Conservation (phyloP, 2,888 invertebrate species). For the Myopa tessellatipennis region DNA sequence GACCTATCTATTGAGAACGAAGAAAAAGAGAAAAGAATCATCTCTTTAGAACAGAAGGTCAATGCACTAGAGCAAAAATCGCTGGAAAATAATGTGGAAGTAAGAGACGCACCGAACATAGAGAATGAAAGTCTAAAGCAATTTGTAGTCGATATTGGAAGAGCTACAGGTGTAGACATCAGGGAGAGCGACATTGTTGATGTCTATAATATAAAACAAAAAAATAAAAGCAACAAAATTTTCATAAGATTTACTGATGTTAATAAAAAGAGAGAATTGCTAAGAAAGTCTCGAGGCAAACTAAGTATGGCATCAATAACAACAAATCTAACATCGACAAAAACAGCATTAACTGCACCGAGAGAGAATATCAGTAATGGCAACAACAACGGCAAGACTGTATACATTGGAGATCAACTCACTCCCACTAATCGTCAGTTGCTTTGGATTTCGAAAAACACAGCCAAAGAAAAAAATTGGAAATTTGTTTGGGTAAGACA, state of each 20-base stretch:
- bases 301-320: not conserved
- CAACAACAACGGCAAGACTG: not conserved
- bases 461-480: not conserved
- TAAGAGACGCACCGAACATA: not conserved
- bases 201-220: slow-evolving; percentile 8
- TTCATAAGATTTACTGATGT: not conserved
- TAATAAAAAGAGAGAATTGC: not conserved
- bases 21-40: slow-evolving; percentile 7
- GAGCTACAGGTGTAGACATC: not conserved
- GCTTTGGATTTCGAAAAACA: slow-evolving; percentile 2
- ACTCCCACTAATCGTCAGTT: not conserved
- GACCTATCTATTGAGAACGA: not conserved
- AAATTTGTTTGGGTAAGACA: not conserved
- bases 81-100: slow-evolving; percentile 8
- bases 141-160: not conserved
- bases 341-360: too few species aligned
- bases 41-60: not conserved
- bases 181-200: slow-evolving; percentile 5
- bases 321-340: not conserved
- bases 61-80: slow-evolving; percentile 19
- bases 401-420: slow-evolving; percentile 11
- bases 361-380: too few species aligned
- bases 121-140: not conserved
- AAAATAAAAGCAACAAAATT: not conserved
- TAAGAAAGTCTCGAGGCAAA: not conserved